Base-by-base conservation (phyloP, 1,140 invertebrate genomes). In the Macrocentrus cingulum region DNA sequence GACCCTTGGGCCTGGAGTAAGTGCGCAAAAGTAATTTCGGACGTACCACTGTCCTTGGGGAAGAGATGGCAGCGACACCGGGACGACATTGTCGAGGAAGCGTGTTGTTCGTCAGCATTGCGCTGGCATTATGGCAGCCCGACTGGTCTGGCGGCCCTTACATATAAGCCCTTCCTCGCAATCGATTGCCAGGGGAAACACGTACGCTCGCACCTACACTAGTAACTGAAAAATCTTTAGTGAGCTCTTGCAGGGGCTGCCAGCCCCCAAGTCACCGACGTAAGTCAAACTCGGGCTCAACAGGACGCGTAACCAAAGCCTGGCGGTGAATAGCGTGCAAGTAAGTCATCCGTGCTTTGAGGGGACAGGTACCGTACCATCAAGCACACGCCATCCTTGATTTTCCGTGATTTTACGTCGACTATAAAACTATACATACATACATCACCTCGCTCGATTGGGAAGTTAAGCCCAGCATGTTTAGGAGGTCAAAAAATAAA, bases 311-410 rank as follows among this genome's bases (percentile, higher is more conserved):
- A 66, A 63, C 56, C 66, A 57, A 71, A 70, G 66, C 63, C 70
- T 71, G 71, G 72, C 55, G 66, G 68, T 68, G 66, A 69, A 70
- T 76, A 66, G 74, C 72, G 70, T 76, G 72, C 54, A 41, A 49
- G 48, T 52, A 60, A 67, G 61, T 67, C 62, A 68, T 74, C 60
- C 66, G 62, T 65, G 49, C 59, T 61, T 64, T 32, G 41, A 20
- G 60, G 69, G 54, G 66, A 71, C 63, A 72, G 71, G 68, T 57
- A 74, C 69, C 66, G 72, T 74, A 70, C 72, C 70, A 74, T 61
- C 64, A 56, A 50, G 60, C 63, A 39, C n/a, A n/a, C 45, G 29
- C 32, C 34, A 48, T 37, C 19, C 18, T 32, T 36, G 29, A 39
- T 39, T n/a, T 39, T 3, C 36, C 15, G 13, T 39, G 36, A 39